These are phyloP conservation scores for Euphydryas editha DNA, from an alignment of 2,888 invertebrate species.

Conservation along the genomic window DNA sequence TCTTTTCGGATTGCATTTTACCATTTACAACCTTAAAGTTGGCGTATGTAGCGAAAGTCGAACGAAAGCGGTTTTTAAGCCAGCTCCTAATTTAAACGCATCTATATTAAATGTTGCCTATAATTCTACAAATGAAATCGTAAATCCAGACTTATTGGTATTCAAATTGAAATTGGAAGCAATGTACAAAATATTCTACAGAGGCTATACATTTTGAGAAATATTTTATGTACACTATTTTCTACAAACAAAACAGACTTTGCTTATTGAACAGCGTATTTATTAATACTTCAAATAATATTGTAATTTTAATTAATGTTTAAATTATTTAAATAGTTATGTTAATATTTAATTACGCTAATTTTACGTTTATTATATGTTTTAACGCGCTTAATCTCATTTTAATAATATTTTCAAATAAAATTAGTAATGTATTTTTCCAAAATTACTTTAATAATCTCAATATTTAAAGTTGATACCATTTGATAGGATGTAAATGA, in stretches of 20 bases:
- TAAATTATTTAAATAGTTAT: too few relatives aligned
- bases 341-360: too few relatives aligned
- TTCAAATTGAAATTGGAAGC: background rate
- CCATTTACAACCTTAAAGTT: slow-evolving; percentile 30
- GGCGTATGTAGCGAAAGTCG: slow-evolving; percentile 21
- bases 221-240: background rate
- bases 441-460: too few relatives aligned
- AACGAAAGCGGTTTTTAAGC: slow-evolving; percentile 16
- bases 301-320: too few relatives aligned
- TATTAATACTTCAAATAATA: too few relatives aligned
- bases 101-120: slow-evolving; percentile 27
- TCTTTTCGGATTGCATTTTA: slow-evolving; percentile 21
- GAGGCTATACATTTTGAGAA: background rate
- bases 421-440: too few relatives aligned
- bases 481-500: background rate
- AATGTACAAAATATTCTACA: background rate
- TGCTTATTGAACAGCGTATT: too few relatives aligned
- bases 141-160: slow-evolving; percentile 16
- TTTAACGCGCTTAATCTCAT: too few relatives aligned
- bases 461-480: too few relatives aligned
- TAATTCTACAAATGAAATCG: slow-evolving; percentile 27
- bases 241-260: background rate
- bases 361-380: too few relatives aligned
- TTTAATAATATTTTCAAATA: too few relatives aligned
- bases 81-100: slow-evolving; percentile 22